Conservation (phyloP, 2,888 invertebrate genomes). For the Callinectes sapidus region DNA sequence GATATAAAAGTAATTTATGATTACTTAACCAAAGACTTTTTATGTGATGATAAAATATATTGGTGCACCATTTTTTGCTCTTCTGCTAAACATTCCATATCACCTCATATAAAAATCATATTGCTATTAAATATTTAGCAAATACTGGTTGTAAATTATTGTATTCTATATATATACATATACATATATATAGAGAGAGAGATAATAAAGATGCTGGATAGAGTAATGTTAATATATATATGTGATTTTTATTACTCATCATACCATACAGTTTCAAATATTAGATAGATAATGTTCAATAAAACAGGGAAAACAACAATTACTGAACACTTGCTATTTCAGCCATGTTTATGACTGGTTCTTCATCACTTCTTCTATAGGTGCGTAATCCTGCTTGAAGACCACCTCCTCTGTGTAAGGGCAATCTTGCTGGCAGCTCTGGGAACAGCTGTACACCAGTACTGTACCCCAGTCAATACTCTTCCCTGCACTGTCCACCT, state of each 20-base stretch:
- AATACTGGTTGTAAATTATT: conserved; percentile 52
- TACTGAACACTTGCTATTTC: neutral
- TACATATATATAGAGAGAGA: conserved; percentile 27
- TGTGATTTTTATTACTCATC: conserved; percentile 36
- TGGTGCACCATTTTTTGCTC: conserved; percentile 27
- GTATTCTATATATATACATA: conserved; percentile 31
- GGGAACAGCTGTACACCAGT: conserved; percentile 88
- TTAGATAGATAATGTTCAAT: neutral
- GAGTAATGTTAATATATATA: conserved; percentile 38
- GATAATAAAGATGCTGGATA: conserved; percentile 41
- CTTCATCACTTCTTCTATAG: conserved; percentile 57
- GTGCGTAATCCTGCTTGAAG: conserved; percentile 70
- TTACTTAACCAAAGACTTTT: conserved; percentile 59
- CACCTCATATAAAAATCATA: conserved; percentile 28
- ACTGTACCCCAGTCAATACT: conserved; percentile 94
- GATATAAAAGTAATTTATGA: conserved; percentile 19
- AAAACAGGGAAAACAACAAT: neutral
- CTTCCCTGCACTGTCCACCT: conserved; percentile 80
- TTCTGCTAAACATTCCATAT: conserved; percentile 57
- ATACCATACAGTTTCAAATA: neutral
- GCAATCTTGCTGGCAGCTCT: conserved; percentile 81
- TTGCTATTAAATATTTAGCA: conserved; percentile 32
- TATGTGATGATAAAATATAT: conserved; percentile 56
- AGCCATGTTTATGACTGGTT: conserved; percentile 18
- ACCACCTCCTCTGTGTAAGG: conserved; percentile 62